These are phyloP conservation scores for Achlya flavicornis DNA, from an alignment of 2,888 invertebrate species.

Conservation along the genomic window DNA sequence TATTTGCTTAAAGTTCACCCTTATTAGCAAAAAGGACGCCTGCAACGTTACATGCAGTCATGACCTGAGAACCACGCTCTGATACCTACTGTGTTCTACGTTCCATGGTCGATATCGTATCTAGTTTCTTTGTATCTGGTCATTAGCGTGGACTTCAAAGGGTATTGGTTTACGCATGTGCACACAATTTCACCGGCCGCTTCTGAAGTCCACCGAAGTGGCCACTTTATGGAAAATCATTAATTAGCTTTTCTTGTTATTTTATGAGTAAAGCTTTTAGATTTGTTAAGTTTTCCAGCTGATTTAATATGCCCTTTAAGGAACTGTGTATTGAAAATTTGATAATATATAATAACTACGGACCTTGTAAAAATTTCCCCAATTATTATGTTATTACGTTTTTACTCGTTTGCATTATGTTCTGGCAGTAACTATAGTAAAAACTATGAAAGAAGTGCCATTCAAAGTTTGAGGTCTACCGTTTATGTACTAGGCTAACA, in stretches of 20 bases:
- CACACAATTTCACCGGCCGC: conserved; percentile 50
- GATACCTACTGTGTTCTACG: not conserved
- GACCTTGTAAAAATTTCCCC: not conserved
- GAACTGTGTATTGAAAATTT: too few relatives aligned
- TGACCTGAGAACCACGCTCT: not conserved
- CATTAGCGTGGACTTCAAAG: conserved; percentile 50
- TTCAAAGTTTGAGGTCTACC: not conserved
- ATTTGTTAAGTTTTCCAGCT: not conserved
- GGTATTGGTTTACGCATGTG: conserved; percentile 64
- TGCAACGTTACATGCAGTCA: not conserved
- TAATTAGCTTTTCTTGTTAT: conserved; percentile 36
- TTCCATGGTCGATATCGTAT: not conserved
- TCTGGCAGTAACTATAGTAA: not conserved
- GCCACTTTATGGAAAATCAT: conserved; percentile 31
- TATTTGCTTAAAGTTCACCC: not conserved
- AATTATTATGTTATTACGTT: too few relatives aligned
- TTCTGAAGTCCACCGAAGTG: conserved; percentile 45
- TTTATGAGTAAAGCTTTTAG: not conserved
- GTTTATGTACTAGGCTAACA: not conserved
- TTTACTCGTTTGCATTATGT: too few relatives aligned
- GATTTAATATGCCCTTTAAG: not conserved
- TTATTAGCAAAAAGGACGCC: not conserved
- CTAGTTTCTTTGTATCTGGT: conserved; percentile 17
- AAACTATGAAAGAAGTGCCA: not conserved
- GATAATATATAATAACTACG: too few relatives aligned